Percentiles rank a stretch among this genome's conserved stretches.
phyloP scores from a whole-genome alignment of 2,888 invertebrate species.

The Scrobipalpa costella region DNA sequence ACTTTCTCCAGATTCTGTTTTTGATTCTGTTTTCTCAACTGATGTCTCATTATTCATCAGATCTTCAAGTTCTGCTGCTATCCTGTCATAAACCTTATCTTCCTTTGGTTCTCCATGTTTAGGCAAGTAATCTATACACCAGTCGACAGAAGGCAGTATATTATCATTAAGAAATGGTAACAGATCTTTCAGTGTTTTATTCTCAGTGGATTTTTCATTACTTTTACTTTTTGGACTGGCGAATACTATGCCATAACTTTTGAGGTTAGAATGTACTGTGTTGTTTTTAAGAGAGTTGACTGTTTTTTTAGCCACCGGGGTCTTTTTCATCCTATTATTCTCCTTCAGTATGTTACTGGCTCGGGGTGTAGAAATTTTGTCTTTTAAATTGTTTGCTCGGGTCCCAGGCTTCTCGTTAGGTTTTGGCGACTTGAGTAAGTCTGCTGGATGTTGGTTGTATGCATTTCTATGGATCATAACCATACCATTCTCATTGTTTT shows the following conservation, averaged over 20 bases:
- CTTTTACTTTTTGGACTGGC: slow-evolving; percentile 52
- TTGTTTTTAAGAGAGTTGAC: slow-evolving; percentile 36
- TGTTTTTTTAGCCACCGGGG: slow-evolving; percentile 44
- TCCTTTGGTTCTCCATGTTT: slow-evolving; percentile 67
- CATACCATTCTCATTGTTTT: slow-evolving; percentile 76
- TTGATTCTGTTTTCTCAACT: slow-evolving; percentile 37
- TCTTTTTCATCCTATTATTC: slow-evolving; percentile 62
- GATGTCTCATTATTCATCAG: slow-evolving; percentile 72
- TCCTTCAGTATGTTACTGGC: slow-evolving; percentile 62
- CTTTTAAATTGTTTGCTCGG: background rate
- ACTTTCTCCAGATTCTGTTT: slow-evolving; percentile 42
- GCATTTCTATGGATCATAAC: slow-evolving; percentile 60
- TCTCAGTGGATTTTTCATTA: slow-evolving; percentile 48
- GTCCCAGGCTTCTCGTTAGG: too few relatives aligned
- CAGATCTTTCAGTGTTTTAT: slow-evolving; percentile 57
- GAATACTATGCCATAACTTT: slow-evolving; percentile 69
- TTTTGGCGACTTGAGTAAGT: too few relatives aligned
- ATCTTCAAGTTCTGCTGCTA: slow-evolving; percentile 76
- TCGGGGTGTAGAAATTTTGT: slow-evolving; percentile 30
- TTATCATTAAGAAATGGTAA: slow-evolving; percentile 58
- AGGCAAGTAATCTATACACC: slow-evolving; percentile 74
- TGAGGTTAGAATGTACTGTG: slow-evolving; percentile 45
- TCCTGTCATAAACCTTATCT: slow-evolving; percentile 76
- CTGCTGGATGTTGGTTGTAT: slow-evolving; percentile 60
- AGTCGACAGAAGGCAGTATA: slow-evolving; percentile 68